Evolutionary conservation across 2,888 invertebrate genomes (phyloP).

Genomic region (Lepidocyrtoides sp.): DNA sequence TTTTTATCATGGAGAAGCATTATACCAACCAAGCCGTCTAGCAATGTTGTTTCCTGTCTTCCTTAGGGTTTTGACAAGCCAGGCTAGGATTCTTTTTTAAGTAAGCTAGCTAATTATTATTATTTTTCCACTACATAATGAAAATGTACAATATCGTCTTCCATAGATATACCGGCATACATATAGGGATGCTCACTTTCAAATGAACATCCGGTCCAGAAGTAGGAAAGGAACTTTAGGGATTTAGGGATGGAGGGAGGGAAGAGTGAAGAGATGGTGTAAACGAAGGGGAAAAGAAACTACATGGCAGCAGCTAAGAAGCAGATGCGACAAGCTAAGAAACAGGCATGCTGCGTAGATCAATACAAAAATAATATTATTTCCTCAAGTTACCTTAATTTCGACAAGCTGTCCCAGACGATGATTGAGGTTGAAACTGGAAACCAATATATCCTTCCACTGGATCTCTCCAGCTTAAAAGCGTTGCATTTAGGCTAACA

Average conservation of each 20-base stretch:
- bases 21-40: neutral
- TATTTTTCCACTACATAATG: neutral
- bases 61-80: neutral
- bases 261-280: neutral
- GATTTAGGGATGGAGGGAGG: neutral
- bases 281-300: constrained; percentile 16
- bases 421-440: constrained; percentile 58
- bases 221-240: neutral
- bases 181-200: constrained; percentile 53
- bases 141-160: neutral
- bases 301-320: neutral
- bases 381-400: constrained; percentile 75
- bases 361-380: constrained; percentile 60
- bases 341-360: neutral
- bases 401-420: constrained; percentile 70
- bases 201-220: constrained; percentile 78
- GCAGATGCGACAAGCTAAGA: constrained; percentile 38
- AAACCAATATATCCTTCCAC: constrained; percentile 56
- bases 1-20: neutral
- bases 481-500: no score
- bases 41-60: neutral
- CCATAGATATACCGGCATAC: neutral
- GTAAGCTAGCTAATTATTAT: neutral
- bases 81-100: neutral
- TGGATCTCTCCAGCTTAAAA: constrained; percentile 4